Conservation (phyloP, 92 coral and sea anemone genomes). For the Epizoanthus fatuus region DNA sequence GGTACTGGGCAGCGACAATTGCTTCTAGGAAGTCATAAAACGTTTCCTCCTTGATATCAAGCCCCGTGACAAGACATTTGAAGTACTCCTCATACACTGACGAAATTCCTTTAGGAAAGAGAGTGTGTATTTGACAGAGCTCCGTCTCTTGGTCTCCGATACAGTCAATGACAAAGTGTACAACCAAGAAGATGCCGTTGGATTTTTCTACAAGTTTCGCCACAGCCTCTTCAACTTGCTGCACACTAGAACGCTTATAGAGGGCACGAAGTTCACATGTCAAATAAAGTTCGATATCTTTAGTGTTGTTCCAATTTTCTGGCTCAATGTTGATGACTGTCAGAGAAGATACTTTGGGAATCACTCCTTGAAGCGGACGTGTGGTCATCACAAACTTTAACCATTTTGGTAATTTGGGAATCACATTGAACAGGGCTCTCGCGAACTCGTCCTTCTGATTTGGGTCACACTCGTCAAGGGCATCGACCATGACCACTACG, state of each 20-base stretch:
- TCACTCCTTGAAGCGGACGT: conserved; percentile 16
- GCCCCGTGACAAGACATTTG: conserved; percentile 6
- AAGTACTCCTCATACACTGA: conserved; percentile 39
- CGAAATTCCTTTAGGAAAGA: conserved; percentile 35
- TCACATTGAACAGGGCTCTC: conserved; percentile 5
- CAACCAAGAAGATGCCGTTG: conserved; percentile 30
- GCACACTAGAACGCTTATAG: conserved; percentile 8
- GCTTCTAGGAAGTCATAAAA: conserved; percentile 26
- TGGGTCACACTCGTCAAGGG: conserved; percentile 34
- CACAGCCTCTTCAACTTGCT: conserved; percentile 16
- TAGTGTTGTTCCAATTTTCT: conserved; percentile 4
- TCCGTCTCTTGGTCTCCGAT: neutral
- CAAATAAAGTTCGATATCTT: conserved; percentile 28
- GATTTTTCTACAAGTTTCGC: conserved; percentile 10
- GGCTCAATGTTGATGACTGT: conserved; percentile 15
- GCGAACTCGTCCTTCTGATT: conserved; percentile 28
- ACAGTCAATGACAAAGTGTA: conserved; percentile 21
- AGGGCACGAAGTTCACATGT: conserved; percentile 1
- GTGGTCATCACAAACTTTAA: conserved; percentile 11
- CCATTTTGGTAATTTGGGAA: conserved; percentile 32
- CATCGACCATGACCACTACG: conserved; percentile 17
- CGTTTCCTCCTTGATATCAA: conserved; percentile 10
- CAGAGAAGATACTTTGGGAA: conserved; percentile 4
- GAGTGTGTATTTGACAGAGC: conserved; percentile 13
- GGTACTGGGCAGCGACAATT: conserved; percentile 24